Evolutionary conservation across 2,888 invertebrate species (phyloP).

Genomic region (Microctonus brassicae): DNA sequence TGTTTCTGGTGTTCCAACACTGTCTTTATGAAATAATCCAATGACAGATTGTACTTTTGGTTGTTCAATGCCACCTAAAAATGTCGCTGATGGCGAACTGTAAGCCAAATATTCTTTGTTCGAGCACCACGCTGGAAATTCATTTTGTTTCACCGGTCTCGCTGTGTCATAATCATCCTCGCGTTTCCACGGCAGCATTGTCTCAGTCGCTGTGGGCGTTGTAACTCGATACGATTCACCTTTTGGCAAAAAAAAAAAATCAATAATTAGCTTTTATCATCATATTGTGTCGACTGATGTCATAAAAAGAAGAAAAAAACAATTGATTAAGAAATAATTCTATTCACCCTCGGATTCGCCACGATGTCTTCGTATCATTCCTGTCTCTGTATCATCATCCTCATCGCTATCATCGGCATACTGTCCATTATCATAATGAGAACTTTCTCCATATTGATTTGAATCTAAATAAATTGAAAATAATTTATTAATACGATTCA

Average conservation of each 20-base stretch:
- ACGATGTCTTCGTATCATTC: slow-evolving; percentile 37
- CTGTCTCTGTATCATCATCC: slow-evolving; percentile 39
- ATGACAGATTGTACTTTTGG: slow-evolving; percentile 90
- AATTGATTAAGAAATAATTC: background rate
- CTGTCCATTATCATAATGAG: slow-evolving; percentile 44
- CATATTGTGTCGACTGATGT: slow-evolving; percentile 10
- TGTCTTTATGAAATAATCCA: slow-evolving; percentile 89
- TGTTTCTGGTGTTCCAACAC: slow-evolving; percentile 78
- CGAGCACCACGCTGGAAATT: slow-evolving; percentile 95
- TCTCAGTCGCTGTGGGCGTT: slow-evolving; percentile 90
- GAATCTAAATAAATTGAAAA: slow-evolving; percentile 33
- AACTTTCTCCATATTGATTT: slow-evolving; percentile 46
- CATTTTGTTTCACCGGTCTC: slow-evolving; percentile 80
- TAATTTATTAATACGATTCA: background rate
- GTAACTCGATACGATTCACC: slow-evolving; percentile 82
- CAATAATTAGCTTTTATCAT: slow-evolving; percentile 21
- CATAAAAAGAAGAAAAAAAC: slow-evolving; percentile 19
- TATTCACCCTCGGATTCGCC: slow-evolving; percentile 46
- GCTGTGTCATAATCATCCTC: slow-evolving; percentile 81
- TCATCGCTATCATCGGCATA: slow-evolving; percentile 44
- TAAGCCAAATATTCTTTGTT: slow-evolving; percentile 94
- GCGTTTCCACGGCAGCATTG: slow-evolving; percentile 93
- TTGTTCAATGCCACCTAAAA: slow-evolving; percentile 90
- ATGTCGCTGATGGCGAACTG: slow-evolving; percentile 91
- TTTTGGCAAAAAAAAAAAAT: slow-evolving; percentile 29